Conservation (phyloP, 2,888 invertebrate genomes). For the Acrobasis consociella region DNA sequence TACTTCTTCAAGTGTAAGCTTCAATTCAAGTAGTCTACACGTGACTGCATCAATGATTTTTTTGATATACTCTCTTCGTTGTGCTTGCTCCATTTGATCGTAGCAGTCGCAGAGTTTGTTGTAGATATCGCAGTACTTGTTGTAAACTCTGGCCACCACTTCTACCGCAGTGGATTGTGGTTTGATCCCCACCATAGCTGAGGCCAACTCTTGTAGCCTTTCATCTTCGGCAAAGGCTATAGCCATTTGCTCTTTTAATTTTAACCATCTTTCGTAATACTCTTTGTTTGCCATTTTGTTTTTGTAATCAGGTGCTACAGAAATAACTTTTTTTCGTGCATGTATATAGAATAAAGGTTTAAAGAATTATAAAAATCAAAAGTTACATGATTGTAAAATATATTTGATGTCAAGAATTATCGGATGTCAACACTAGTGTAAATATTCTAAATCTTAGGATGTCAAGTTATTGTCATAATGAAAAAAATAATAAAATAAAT, state of each 20-base stretch:
- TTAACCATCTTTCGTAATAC: conserved; percentile 65
- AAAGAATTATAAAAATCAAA: neutral
- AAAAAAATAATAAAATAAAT: neutral
- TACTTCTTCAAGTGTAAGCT: conserved; percentile 79
- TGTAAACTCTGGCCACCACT: conserved; percentile 75
- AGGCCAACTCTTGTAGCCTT: conserved; percentile 59
- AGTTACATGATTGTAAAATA: conserved; percentile 1
- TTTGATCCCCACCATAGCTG: conserved; percentile 56
- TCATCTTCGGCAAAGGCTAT: conserved; percentile 55
- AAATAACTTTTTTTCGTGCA: neutral
- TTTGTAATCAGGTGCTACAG: neutral
- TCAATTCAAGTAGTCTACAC: conserved; percentile 83
- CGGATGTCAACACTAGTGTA: no score
- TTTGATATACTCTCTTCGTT: conserved; percentile 81
- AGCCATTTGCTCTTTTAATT: conserved; percentile 58
- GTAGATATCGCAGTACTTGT: conserved; percentile 77
- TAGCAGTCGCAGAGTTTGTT: conserved; percentile 83
- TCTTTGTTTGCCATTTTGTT: conserved; percentile 61
- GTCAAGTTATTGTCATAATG: neutral
- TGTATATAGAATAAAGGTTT: neutral
- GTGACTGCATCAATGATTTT: conserved; percentile 83
- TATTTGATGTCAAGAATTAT: neutral
- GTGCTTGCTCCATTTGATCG: conserved; percentile 84
- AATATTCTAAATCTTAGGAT: no score
- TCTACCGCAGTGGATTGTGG: conserved; percentile 76